Conservation (phyloP, 2,888 invertebrate species). For the Anticlea derivata region DNA sequence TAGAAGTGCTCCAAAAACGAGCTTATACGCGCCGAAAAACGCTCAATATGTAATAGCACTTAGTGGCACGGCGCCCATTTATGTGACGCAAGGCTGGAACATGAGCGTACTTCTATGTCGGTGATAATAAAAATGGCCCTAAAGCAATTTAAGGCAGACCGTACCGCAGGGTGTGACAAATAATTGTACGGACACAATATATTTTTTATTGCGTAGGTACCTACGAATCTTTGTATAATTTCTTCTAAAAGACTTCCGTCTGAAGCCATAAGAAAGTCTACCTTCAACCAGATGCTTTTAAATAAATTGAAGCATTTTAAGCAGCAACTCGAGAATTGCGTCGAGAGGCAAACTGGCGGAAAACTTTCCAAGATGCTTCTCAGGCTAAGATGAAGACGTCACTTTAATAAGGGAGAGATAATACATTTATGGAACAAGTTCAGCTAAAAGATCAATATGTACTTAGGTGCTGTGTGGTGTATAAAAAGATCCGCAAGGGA, state of each 20-base stretch:
- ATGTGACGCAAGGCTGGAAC: conserved; percentile 9
- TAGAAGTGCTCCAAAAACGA: no score
- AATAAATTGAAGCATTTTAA: conserved; percentile 37
- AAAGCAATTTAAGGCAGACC: neutral
- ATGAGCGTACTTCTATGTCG: conserved; percentile 9
- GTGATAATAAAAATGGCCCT: conserved; percentile 13
- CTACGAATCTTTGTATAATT: conserved; percentile 4
- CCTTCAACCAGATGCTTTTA: conserved; percentile 30
- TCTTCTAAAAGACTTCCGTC: no score
- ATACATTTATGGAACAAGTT: conserved; percentile 39
- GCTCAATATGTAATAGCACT: no score
- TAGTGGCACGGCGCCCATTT: conserved; percentile 17
- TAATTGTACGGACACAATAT: no score
- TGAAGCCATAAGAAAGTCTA: no score
- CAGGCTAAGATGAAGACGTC: conserved; percentile 41
- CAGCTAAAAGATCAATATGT: conserved; percentile 32
- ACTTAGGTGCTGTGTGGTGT: neutral
- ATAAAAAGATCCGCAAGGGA: neutral
- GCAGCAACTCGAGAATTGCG: conserved; percentile 27
- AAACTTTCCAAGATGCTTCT: conserved; percentile 43
- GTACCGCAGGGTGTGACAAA: no score
- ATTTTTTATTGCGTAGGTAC: neutral
- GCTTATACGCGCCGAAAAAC: no score
- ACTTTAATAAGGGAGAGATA: conserved; percentile 49
- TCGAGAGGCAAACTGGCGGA: conserved; percentile 29